A percentile compares a stretch with the other conserved stretches of the same genome.
Evolutionary conservation across 1,140 invertebrate genomes (phyloP).

Genomic region (Drosophila ohnishii): DNA sequence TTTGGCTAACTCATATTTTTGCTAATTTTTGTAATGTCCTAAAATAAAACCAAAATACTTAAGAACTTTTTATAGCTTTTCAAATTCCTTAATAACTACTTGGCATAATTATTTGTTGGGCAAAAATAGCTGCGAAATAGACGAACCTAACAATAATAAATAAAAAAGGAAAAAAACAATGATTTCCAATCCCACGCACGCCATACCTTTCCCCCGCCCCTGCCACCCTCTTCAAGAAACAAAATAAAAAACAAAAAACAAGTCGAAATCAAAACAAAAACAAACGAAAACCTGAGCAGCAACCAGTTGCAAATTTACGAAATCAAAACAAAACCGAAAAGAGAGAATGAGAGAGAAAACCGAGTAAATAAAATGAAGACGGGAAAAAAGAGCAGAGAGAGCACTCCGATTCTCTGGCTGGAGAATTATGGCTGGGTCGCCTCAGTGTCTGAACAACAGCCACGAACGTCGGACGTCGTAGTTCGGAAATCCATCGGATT

Average conservation of each 20-base stretch:
- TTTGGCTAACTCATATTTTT: too few species aligned
- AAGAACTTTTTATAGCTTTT: background rate
- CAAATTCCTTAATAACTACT: background rate
- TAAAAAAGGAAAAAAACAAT: conserved; percentile 21
- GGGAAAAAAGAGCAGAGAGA: conserved; percentile 9
- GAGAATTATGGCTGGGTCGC: conserved; percentile 49
- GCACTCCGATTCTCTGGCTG: conserved; percentile 22
- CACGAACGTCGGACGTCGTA: conserved; percentile 54
- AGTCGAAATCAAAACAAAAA: conserved; percentile 30
- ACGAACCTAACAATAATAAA: conserved; percentile 18
- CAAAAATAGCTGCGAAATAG: conserved; percentile 8
- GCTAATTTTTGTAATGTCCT: too few species aligned
- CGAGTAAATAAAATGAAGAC: conserved; percentile 10
- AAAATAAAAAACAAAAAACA: conserved; percentile 34
- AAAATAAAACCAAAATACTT: background rate
- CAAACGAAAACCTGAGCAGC: conserved; percentile 32
- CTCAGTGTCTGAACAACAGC: conserved; percentile 69
- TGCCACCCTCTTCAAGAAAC: background rate
- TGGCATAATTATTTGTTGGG: background rate
- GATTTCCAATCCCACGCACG: conserved; percentile 26
- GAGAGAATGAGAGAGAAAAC: background rate
- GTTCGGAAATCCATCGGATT: conserved; percentile 11
- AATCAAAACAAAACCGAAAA: conserved; percentile 72
- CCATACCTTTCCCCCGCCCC: too few species aligned
- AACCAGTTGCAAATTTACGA: conserved; percentile 66